Evolutionary conservation across 2,113 vertebrate genomes (phyloP).

Genomic region (Paralichthys olivaceus): DNA sequence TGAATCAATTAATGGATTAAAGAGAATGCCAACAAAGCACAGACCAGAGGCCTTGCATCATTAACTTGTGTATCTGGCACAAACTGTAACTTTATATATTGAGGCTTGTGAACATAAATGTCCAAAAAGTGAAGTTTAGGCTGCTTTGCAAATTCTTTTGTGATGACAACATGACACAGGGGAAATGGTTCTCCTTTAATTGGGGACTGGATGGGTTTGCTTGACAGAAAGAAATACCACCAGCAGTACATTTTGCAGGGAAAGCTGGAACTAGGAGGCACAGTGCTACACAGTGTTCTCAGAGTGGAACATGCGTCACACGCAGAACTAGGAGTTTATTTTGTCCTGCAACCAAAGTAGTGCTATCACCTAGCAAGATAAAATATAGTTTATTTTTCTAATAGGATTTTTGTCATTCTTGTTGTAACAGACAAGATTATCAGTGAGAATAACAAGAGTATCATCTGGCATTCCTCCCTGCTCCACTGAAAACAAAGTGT

Average conservation of each 20-base stretch:
- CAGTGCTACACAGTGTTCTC: slow-evolving; percentile 30
- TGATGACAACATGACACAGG: slow-evolving; percentile 41
- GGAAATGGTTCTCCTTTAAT: slow-evolving; percentile 54
- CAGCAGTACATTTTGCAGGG: slow-evolving; percentile 43
- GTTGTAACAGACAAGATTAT: slow-evolving; percentile 23
- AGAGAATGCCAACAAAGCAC: slow-evolving; percentile 7
- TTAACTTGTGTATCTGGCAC: neutral
- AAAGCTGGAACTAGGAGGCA: slow-evolving; percentile 37
- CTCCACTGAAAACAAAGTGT: slow-evolving; percentile 20
- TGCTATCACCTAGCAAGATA: slow-evolving; percentile 10
- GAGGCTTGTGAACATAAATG: slow-evolving; percentile 21
- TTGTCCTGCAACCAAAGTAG: slow-evolving; percentile 19
- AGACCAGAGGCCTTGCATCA: slow-evolving; percentile 33
- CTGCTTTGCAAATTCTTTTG: slow-evolving; percentile 47
- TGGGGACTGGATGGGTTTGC: slow-evolving; percentile 41
- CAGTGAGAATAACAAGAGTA: slow-evolving; percentile 26
- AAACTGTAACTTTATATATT: neutral
- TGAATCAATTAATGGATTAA: slow-evolving; percentile 41
- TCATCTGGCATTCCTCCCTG: slow-evolving; percentile 30
- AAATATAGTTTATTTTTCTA: slow-evolving; percentile 25
- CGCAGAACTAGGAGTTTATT: slow-evolving; percentile 6
- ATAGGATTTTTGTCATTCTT: slow-evolving; percentile 38
- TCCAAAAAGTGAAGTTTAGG: slow-evolving; percentile 34
- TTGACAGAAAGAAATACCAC: slow-evolving; percentile 40
- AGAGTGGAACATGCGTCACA: slow-evolving; percentile 17